Evolutionary conservation across 2,797 vertebrate genomes (phyloP), one percentile per base, ranked within the genome.

Genomic region (Dendrocincla tyrannina): DNA sequence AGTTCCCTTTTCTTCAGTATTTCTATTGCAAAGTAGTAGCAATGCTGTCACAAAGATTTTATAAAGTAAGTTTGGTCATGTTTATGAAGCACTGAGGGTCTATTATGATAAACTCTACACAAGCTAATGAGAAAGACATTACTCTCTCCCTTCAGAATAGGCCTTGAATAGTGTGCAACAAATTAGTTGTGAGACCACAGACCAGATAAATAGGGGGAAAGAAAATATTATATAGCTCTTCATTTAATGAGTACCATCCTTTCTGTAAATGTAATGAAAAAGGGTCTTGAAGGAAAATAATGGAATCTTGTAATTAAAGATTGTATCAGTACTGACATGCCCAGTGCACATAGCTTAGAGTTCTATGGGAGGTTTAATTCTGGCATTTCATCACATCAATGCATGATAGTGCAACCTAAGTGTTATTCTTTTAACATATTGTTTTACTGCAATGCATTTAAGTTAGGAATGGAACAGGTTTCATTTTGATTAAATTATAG

Each of bases 281-380:
- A 75, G 63, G 14, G 46, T 94, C 42, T 33, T 75, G 63, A 67
- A 94, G 42, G 50, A 81, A 95, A 94, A 86, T 69, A 92, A 91
- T 93, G 63, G 72, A 84, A 82, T 88, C 3, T 13, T 59, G 49
- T 95, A 92, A 94, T 95, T 95, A 91, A 95, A 95, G 93, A 91
- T 96, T 1, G 0, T 95, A 95, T 96, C 91, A 76, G 46, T 1
- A 3, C 53, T 86, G 50, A 32, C 37, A 59, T 68, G 39, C 35
- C 64, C 55, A 66, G 50, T 90, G 39, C n/a, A 91, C 22, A 35
- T 58, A 39, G 11, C n/a, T 75, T 68, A 58, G 30, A 66, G 5
- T 80, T 91, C 17, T 55, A 1, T 62, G 46, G 33, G 46, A 88
- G 47, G 68, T 69, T 78, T 66, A 75, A 33, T 95, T 82, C 63